phyloP scores from a whole-genome alignment of 2,888 invertebrate genomes.

The Drosophila kanekoi region DNA sequence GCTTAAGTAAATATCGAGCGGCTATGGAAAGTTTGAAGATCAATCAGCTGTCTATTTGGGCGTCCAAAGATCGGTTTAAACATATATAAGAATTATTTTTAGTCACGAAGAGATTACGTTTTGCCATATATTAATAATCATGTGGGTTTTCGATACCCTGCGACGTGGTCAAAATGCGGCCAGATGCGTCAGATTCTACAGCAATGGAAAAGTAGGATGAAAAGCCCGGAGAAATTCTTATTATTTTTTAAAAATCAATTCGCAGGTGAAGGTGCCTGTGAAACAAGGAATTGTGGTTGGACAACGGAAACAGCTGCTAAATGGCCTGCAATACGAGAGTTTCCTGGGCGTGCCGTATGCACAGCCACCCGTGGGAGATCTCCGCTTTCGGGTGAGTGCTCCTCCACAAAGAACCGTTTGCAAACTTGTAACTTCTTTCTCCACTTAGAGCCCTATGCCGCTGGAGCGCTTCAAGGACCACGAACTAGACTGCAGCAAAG shows the following conservation, averaged over 20 bases:
- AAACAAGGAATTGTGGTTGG: conserved; percentile 86
- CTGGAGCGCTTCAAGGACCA: conserved; percentile 70
- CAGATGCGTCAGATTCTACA: conserved; percentile 40
- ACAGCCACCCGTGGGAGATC: conserved; percentile 86
- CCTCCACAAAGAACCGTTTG: too few relatives aligned
- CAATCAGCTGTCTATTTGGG: too few relatives aligned
- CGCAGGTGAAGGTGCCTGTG: conserved; percentile 78
- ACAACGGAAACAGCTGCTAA: conserved; percentile 81
- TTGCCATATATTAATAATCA: conserved; percentile 1
- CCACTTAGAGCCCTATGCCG: conserved; percentile 77
- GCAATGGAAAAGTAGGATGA: conserved; percentile 48
- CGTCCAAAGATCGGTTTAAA: too few relatives aligned
- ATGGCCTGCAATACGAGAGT: conserved; percentile 84
- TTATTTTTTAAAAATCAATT: neutral
- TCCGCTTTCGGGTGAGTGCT: conserved; percentile 83
- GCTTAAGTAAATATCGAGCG: too few relatives aligned
- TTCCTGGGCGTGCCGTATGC: conserved; percentile 87
- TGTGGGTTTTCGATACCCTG: conserved; percentile 25
- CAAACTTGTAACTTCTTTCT: neutral
- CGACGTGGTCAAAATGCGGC: conserved; percentile 4
- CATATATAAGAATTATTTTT: too few relatives aligned
- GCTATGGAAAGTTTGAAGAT: too few relatives aligned
- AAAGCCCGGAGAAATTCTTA: conserved; percentile 6
- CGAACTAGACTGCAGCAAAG: conserved; percentile 82
- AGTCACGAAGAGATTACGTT: conserved; percentile 19